Conservation (phyloP, 2,113 vertebrate genomes). For the Climacteris rufus region DNA sequence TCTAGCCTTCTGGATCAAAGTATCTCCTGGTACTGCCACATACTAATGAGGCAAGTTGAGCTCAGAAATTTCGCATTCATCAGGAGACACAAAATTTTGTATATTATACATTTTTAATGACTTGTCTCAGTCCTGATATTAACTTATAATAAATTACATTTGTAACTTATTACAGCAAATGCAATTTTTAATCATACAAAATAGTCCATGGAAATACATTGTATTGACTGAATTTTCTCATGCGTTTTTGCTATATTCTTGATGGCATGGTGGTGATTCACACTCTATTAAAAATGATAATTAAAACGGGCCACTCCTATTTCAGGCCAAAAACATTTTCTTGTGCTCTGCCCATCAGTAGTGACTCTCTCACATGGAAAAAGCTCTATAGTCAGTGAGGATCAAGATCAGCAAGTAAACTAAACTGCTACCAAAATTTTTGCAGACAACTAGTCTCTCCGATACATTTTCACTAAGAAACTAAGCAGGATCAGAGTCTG, state of each 20-base stretch:
- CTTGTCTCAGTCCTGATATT: conserved; percentile 2
- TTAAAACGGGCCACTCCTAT: background rate
- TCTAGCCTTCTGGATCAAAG: conserved; percentile 19
- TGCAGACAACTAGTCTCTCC: background rate
- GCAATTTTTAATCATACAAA: background rate
- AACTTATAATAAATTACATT: conserved; percentile 42
- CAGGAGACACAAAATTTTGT: conserved; percentile 11
- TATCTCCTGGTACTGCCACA: background rate
- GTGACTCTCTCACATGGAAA: background rate
- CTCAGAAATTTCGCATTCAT: conserved; percentile 14
- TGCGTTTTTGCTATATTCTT: background rate
- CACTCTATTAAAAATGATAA: conserved; percentile 2
- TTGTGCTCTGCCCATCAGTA: background rate
- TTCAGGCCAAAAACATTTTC: background rate
- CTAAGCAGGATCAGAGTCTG: background rate
- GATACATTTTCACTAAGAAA: background rate
- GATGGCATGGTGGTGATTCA: conserved; percentile 1
- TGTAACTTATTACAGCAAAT: conserved; percentile 10
- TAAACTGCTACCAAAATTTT: background rate
- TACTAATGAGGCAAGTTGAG: background rate
- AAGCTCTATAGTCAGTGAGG: background rate
- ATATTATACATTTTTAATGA: conserved; percentile 35
- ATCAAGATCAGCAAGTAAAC: background rate
- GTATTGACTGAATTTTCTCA: conserved; percentile 20
- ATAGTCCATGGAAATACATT: conserved; percentile 16